A percentile compares a stretch with the other conserved stretches of the same genome.
Evolutionary conservation across 2,888 invertebrate species (phyloP).

Genomic region (Incurvaria masculella): DNA sequence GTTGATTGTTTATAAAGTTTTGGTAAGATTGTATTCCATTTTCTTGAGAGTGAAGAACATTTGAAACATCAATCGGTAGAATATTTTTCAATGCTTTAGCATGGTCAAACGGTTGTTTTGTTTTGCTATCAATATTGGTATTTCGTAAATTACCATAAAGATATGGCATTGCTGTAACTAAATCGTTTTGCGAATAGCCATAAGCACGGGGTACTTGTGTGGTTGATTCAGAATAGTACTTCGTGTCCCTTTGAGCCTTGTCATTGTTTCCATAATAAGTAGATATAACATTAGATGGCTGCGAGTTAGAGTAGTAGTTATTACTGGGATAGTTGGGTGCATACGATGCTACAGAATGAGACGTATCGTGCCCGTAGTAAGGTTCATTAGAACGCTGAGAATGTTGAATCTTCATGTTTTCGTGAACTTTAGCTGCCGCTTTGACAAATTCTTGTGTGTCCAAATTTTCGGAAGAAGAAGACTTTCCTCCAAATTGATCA

Average conservation of each 20-base stretch:
- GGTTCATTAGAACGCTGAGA: constrained; percentile 17
- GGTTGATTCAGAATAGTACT: constrained; percentile 23
- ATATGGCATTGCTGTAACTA: constrained; percentile 37
- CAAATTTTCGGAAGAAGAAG: constrained; percentile 28
- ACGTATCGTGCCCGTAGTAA: constrained; percentile 8
- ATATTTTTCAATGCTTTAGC: constrained; percentile 49
- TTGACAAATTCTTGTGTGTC: constrained; percentile 44
- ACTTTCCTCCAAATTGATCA: constrained; percentile 23
- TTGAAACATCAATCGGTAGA: constrained; percentile 46
- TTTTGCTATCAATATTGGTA: constrained; percentile 27
- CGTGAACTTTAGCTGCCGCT: constrained; percentile 44
- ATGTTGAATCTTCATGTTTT: constrained; percentile 34
- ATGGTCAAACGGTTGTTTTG: constrained; percentile 43
- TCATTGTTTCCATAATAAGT: constrained; percentile 26
- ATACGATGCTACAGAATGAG: background rate
- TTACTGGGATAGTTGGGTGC: constrained; percentile 3
- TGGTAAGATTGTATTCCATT: constrained; percentile 23
- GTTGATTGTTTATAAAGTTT: constrained; percentile 5
- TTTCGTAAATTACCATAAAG: constrained; percentile 30
- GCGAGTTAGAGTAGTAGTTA: constrained; percentile 25
- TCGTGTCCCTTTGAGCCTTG: constrained; percentile 25
- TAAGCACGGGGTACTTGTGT: constrained; percentile 24
- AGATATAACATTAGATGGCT: constrained; percentile 17
- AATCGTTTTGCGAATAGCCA: constrained; percentile 28
- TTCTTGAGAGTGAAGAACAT: constrained; percentile 37